Percentiles rank a stretch among this genome's conserved stretches.
Conservation (phyloP, 2,797 vertebrate species). For the Naso thynnoides region DNA sequence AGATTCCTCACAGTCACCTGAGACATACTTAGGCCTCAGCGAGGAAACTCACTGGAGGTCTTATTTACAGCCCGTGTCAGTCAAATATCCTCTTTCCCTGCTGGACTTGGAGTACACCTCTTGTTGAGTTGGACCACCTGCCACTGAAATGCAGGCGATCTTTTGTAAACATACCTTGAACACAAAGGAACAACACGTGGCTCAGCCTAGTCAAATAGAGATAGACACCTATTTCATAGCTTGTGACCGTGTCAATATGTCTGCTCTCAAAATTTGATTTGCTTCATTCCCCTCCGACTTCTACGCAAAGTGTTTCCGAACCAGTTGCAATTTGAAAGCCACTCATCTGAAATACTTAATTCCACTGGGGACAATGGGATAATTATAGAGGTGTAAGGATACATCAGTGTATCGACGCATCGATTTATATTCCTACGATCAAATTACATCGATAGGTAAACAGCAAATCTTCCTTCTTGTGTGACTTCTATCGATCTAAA, state of each 20-base stretch:
- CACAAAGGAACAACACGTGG: slow-evolving; percentile 25
- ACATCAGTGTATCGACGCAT: too few relatives aligned
- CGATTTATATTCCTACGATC: too few relatives aligned
- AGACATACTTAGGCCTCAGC: slow-evolving; percentile 35
- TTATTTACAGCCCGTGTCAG: slow-evolving; percentile 55
- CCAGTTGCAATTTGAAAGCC: slow-evolving; percentile 19
- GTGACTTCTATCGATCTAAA: too few relatives aligned
- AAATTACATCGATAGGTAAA: too few relatives aligned
- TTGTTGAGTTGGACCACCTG: slow-evolving; percentile 68
- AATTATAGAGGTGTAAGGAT: too few relatives aligned
- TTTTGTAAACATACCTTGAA: slow-evolving; percentile 50
- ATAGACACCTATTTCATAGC: slow-evolving; percentile 29
- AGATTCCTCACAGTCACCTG: slow-evolving; percentile 64
- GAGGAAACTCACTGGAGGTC: slow-evolving; percentile 53
- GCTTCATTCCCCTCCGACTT: slow-evolving; percentile 17
- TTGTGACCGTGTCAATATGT: slow-evolving; percentile 39
- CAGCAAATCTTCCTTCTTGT: too few relatives aligned
- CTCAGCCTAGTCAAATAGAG: slow-evolving; percentile 45
- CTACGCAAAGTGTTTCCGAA: slow-evolving; percentile 2
- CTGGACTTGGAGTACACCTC: slow-evolving; percentile 30
- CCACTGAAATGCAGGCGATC: slow-evolving; percentile 40
- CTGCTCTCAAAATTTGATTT: slow-evolving; percentile 50
- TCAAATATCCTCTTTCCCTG: neutral
- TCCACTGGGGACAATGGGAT: neutral
- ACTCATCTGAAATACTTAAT: slow-evolving; percentile 10